Conservation (phyloP, 2,888 invertebrate species). For the Ennomos fuscantarius region DNA sequence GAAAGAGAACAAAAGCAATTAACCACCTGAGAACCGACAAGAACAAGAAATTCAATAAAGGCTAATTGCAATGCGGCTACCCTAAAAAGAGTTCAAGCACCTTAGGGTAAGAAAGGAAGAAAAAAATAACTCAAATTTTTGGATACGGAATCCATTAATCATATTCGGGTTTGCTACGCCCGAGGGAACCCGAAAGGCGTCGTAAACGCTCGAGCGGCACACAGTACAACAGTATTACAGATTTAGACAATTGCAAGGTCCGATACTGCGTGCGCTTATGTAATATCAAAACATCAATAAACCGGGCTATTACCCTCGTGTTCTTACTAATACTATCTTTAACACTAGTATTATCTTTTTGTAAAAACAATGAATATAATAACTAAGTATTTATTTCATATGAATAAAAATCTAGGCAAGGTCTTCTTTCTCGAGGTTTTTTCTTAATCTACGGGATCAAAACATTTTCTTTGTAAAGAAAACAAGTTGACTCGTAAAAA, state of each 20-base stretch:
- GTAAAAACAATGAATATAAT: too few species aligned
- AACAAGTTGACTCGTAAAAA: too few species aligned
- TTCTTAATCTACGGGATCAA: too few species aligned
- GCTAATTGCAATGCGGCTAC: conserved; percentile 59
- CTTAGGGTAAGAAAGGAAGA: conserved; percentile 52
- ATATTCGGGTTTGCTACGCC: conserved; percentile 58
- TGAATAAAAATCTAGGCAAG: too few species aligned
- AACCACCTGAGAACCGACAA: conserved; percentile 45
- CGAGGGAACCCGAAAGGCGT: conserved; percentile 45
- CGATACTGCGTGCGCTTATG: too few species aligned
- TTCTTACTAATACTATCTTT: too few species aligned
- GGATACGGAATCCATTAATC: conserved; percentile 69
- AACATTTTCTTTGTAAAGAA: too few species aligned
- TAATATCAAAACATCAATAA: too few species aligned
- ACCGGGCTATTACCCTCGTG: too few species aligned
- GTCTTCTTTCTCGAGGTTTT: too few species aligned
- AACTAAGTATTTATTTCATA: too few species aligned
- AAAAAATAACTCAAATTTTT: conserved; percentile 53
- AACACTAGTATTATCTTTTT: too few species aligned
- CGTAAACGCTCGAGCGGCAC: conserved; percentile 17
- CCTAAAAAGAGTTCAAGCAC: conserved; percentile 64
- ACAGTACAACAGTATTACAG: conserved; percentile 4
- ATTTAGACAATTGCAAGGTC: background rate
- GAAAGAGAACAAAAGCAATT: conserved; percentile 46
- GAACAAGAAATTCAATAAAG: conserved; percentile 58